A percentile compares a stretch with the other conserved stretches of the same genome.
Evolutionary conservation across 1,140 invertebrate genomes (phyloP).

Genomic region (Brachionus asplanchnoidis): DNA sequence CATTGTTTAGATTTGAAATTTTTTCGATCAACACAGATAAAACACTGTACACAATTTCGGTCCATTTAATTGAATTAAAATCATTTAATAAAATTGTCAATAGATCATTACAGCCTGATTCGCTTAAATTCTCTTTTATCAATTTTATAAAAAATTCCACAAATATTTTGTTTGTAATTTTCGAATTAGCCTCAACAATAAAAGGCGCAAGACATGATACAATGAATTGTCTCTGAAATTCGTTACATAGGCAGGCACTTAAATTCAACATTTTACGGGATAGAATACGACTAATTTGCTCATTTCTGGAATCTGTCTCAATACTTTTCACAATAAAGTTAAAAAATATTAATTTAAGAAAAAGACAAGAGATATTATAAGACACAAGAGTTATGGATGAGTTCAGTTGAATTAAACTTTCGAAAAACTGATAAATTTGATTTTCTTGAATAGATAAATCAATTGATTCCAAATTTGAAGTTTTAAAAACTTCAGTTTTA

Average conservation of each 20-base stretch:
- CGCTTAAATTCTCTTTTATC: not conserved
- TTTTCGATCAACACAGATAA: not conserved
- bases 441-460: not conserved
- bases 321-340: not conserved
- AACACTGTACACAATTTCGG: not conserved
- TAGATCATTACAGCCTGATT: not conserved
- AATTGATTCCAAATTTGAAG: not conserved
- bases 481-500: not conserved
- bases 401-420: not conserved
- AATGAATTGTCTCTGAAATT: not conserved
- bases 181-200: not conserved
- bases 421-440: not conserved
- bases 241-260: not conserved
- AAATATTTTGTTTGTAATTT: slow-evolving; percentile 4
- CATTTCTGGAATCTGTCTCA: not conserved
- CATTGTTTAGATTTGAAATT: not conserved
- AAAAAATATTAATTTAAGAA: not conserved
- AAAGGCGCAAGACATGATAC: not conserved
- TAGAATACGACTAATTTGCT: not conserved
- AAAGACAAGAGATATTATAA: not conserved
- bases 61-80: not conserved
- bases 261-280: not conserved
- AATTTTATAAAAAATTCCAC: not conserved
- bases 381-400: not conserved
- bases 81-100: not conserved